Base-by-base conservation (phyloP, 2,797 vertebrate species). In the Heterohyrax brucei region DNA sequence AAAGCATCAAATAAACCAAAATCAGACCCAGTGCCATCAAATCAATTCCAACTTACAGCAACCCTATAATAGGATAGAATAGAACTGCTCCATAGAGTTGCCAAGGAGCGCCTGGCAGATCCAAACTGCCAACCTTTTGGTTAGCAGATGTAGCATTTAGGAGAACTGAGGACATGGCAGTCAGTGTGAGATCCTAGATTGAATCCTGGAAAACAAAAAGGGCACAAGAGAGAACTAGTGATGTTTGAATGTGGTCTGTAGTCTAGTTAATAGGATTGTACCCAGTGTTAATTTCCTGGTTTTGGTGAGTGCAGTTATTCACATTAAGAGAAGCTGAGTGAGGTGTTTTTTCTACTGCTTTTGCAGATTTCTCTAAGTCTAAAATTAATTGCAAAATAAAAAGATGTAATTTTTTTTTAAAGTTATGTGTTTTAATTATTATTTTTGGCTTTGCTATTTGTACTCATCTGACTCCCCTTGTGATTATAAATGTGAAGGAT, bases 301-400 rank as follows among this genome's bases (percentile, higher is more conserved):
- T 93, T 82, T 93, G 66, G 28, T 46, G 26, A 76, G 62, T 61
- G 61, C 56, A 90, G 46, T 72, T 94, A 48, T 86, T 89, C 88
- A n/a, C 6, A 24, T 76, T 89, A 24, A 44, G 50, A 62, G 48
- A 78, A 94, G n/a, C 50, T 39, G 44, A n/a, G 10, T 72, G 48
- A 53, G 48, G 50, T 50, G 21, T 87, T 48, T 68, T 89, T 26
- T 83, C 48, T 79, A 12, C 6, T 87, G 1, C 22, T 61, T 95
- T 53, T 84, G 28, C 28, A 83, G 39, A 10, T 82, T 77, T 88
- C 73, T n/a, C 39, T 50, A 77, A 78, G 30, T 83, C 72, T 56
- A 48, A 87, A 92, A 14, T 87, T 50, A 84, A 84, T 39, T 84
- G 22, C 48, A 86, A 33, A 89, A 30, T 50, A 75, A 94, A 82